phyloP scores from a whole-genome alignment of 1,140 invertebrate species.

The Micrasema minimum region DNA sequence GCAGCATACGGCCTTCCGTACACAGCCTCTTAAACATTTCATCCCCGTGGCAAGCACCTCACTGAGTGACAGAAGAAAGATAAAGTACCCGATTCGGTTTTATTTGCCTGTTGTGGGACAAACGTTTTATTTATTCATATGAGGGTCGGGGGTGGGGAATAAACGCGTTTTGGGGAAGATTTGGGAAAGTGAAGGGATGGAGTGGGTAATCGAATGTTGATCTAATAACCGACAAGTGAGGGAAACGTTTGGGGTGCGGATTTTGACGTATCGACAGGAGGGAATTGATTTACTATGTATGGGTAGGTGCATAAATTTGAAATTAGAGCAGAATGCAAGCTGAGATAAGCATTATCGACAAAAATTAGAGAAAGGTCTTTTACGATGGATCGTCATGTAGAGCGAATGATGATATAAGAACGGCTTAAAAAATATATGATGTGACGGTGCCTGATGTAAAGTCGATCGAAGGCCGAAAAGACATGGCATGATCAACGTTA shows the following conservation, averaged over 20 bases:
- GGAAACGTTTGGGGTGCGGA: conserved; percentile 21
- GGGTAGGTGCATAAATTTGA: no score
- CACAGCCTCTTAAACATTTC: not conserved
- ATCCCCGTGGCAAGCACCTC: not conserved
- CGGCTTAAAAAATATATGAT: no score
- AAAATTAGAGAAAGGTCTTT: no score
- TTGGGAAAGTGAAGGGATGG: conserved; percentile 15
- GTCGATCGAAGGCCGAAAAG: no score
- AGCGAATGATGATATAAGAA: no score
- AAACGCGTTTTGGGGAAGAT: conserved; percentile 19
- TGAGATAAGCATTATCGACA: no score
- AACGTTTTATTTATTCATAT: conserved; percentile 53
- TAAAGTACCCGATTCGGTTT: conserved; percentile 41
- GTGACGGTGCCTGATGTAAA: no score
- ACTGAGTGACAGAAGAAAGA: conserved; percentile 35
- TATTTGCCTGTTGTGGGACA: conserved; percentile 48
- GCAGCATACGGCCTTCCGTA: no score
- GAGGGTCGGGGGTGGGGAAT: conserved; percentile 32
- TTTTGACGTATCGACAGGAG: conserved; percentile 22
- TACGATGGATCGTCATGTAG: no score
- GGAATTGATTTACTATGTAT: not conserved
- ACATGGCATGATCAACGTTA: no score
- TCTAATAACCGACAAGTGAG: conserved; percentile 39
- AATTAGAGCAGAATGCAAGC: no score
- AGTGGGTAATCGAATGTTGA: conserved; percentile 43